These are phyloP conservation scores for Pentamera pediparva DNA, from an alignment of 53 echinoderm and acorn worm genomes.

Conservation along the genomic window DNA sequence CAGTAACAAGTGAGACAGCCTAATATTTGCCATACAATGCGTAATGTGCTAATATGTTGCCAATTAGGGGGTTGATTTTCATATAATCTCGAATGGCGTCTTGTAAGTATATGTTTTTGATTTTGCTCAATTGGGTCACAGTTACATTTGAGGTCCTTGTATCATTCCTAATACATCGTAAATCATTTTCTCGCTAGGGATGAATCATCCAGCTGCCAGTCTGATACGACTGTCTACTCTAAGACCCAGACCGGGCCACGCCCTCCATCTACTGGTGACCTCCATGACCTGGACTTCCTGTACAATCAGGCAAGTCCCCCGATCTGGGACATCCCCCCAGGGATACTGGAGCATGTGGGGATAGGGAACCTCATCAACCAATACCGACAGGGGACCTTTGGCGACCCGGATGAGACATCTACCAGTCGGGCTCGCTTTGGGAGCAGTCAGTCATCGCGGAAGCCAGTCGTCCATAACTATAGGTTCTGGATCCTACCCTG, in stretches of 20 bases:
- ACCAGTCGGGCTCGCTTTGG: slow-evolving; percentile 12
- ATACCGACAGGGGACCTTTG: slow-evolving; percentile 19
- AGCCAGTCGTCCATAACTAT: slow-evolving; percentile 74
- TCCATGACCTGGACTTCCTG: slow-evolving; percentile 41
- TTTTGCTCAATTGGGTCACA: too few relatives aligned
- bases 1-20: too few relatives aligned
- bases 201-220: slow-evolving; percentile 85
- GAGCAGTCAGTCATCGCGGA: slow-evolving; percentile 18
- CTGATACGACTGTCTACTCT: slow-evolving; percentile 91
- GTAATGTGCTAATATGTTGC: too few relatives aligned
- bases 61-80: too few relatives aligned
- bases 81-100: too few relatives aligned
- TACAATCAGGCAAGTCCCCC: slow-evolving; percentile 33
- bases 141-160: too few relatives aligned
- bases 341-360: slow-evolving; percentile 40
- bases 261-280: slow-evolving; percentile 44
- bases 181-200: slow-evolving; percentile 46
- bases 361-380: slow-evolving; percentile 44
- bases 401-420: slow-evolving; percentile 21
- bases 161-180: background rate
- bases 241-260: slow-evolving; percentile 50
- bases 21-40: too few relatives aligned
- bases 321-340: slow-evolving; percentile 54
- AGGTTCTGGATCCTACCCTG: slow-evolving; percentile 92
- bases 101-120: too few relatives aligned